Evolutionary conservation across 2,888 invertebrate species (phyloP).

Genomic region (Drosophila diplacantha): DNA sequence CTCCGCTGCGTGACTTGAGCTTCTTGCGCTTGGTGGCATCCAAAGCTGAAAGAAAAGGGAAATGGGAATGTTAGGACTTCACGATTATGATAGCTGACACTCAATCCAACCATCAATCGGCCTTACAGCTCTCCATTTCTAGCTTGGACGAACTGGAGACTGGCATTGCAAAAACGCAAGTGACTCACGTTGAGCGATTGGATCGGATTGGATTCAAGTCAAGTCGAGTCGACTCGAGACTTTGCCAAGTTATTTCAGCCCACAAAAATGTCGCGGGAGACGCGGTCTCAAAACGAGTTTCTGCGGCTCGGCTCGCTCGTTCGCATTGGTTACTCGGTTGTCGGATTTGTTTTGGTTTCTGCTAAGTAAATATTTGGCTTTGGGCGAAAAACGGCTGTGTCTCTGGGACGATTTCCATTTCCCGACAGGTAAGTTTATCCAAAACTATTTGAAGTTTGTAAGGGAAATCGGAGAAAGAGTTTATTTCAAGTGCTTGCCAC

Average conservation of each 20-base stretch:
- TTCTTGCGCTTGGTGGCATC: slow-evolving; percentile 76
- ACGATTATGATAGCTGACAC: not conserved
- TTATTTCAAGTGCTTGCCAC: slow-evolving; percentile 1
- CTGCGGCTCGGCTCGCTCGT: slow-evolving; percentile 15
- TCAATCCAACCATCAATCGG: slow-evolving; percentile 3
- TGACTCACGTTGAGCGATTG: slow-evolving; percentile 53
- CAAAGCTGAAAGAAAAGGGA: slow-evolving; percentile 46
- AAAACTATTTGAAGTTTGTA: slow-evolving; percentile 14
- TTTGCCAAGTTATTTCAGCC: slow-evolving; percentile 47
- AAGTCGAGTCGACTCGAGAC: slow-evolving; percentile 16
- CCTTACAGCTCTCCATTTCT: slow-evolving; percentile 21
- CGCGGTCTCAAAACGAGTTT: slow-evolving; percentile 57
- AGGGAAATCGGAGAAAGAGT: slow-evolving; percentile 10
- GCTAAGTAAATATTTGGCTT: slow-evolving; percentile 53
- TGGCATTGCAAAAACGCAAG: slow-evolving; percentile 54
- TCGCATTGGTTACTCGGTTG: slow-evolving; percentile 40
- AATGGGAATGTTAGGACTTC: slow-evolving; percentile 8
- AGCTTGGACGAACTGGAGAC: slow-evolving; percentile 43
- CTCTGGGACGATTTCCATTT: slow-evolving; percentile 45
- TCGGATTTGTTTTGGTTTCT: slow-evolving; percentile 47
- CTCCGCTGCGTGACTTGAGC: slow-evolving; percentile 74
- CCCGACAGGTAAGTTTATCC: slow-evolving; percentile 48
- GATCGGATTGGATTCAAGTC: slow-evolving; percentile 12
- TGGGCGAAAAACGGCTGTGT: slow-evolving; percentile 27
- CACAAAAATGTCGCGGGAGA: slow-evolving; percentile 56